Conservation (phyloP, 1,140 invertebrate genomes). For the Papilio polytes region DNA sequence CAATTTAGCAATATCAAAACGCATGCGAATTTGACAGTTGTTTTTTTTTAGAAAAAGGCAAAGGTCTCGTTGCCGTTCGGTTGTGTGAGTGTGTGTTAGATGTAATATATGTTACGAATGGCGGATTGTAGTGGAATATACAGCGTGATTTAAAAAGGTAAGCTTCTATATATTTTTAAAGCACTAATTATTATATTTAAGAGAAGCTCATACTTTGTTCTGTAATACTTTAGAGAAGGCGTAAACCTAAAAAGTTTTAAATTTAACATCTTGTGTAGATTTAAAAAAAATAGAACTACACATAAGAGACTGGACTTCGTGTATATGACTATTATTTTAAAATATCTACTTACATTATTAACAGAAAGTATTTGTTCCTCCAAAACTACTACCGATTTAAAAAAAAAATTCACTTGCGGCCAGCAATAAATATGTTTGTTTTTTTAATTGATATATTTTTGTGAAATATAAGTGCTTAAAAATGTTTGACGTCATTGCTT, state of each 20-base stretch:
- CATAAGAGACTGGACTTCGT: no score
- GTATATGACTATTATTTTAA: no score
- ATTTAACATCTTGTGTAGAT: no score
- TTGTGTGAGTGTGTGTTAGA: constrained; percentile 45
- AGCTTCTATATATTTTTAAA: constrained; percentile 34
- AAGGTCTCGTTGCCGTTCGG: constrained; percentile 39
- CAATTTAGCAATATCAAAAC: constrained; percentile 18
- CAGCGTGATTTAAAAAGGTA: constrained; percentile 41
- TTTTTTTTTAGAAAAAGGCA: constrained; percentile 41
- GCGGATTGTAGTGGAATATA: constrained; percentile 44
- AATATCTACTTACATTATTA: no score
- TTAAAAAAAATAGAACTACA: no score
- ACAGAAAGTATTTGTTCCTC: no score
- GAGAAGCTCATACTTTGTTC: background rate
- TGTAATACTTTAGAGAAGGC: background rate
- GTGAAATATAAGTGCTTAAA: no score
- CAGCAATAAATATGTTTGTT: no score
- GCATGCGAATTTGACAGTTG: constrained; percentile 43
- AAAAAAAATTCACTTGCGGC: no score
- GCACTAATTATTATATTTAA: background rate
- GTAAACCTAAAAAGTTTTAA: background rate
- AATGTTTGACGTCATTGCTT: no score
- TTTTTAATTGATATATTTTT: no score
- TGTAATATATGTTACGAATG: constrained; percentile 39
- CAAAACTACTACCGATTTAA: no score